Evolutionary conservation across 2,888 invertebrate species (phyloP).

Genomic region (Agriopis aurantiaria): DNA sequence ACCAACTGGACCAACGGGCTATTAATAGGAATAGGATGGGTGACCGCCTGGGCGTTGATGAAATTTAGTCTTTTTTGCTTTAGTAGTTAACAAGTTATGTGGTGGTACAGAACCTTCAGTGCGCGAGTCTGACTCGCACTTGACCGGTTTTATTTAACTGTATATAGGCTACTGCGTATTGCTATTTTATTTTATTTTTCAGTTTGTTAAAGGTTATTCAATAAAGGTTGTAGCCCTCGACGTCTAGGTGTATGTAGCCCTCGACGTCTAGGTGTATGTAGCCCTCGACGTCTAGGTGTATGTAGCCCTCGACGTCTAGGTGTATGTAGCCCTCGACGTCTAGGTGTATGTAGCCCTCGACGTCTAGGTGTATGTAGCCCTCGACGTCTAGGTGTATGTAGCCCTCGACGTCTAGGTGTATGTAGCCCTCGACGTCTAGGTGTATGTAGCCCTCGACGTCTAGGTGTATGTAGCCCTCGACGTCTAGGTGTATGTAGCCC

Average conservation of each 20-base stretch:
- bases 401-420: slow-evolving; percentile 58
- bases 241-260: slow-evolving; percentile 60
- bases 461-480: slow-evolving; percentile 55
- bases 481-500: slow-evolving; percentile 60
- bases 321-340: slow-evolving; percentile 56
- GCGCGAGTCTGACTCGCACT: no score
- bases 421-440: slow-evolving; percentile 61
- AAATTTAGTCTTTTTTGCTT: no score
- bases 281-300: slow-evolving; percentile 58
- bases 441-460: slow-evolving; percentile 56
- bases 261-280: slow-evolving; percentile 58
- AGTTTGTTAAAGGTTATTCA: neutral
- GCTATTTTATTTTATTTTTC: neutral
- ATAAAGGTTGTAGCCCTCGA: slow-evolving; percentile 42
- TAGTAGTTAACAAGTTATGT: no score
- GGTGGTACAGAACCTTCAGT: no score
- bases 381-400: slow-evolving; percentile 58
- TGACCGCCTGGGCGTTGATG: no score
- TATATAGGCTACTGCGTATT: neutral
- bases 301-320: slow-evolving; percentile 61
- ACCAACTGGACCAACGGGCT: no score
- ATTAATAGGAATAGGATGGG: no score
- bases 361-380: slow-evolving; percentile 60
- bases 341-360: slow-evolving; percentile 55
- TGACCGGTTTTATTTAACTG: no score